Conservation (phyloP, 2,888 invertebrate species). For the Amphipoea oculea region DNA sequence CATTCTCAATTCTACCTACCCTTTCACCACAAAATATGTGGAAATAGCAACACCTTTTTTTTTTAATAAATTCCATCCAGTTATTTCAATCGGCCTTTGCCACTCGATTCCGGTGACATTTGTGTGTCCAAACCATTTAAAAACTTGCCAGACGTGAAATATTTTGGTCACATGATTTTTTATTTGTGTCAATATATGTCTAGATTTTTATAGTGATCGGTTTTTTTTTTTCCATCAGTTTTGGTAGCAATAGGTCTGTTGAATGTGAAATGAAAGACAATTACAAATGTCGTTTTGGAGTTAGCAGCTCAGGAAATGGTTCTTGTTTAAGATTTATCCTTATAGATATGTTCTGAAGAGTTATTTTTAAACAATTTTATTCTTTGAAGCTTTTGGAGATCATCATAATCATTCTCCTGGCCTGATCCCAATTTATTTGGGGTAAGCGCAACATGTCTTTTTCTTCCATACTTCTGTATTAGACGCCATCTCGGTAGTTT, state of each 20-base stretch:
- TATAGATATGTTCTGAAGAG: neutral
- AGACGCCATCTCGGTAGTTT: too few species aligned
- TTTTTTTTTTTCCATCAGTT: neutral
- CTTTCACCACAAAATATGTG: conserved; percentile 22
- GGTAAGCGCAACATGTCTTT: too few species aligned
- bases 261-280: neutral
- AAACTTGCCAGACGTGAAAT: conserved; percentile 42
- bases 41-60: conserved; percentile 22
- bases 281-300: neutral
- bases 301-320: neutral
- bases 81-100: conserved; percentile 49
- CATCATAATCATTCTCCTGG: too few species aligned
- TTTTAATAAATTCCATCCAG: conserved; percentile 36
- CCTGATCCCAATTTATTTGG: too few species aligned
- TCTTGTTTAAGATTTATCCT: neutral
- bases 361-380: neutral
- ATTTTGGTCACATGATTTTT: conserved; percentile 22
- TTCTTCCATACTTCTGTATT: too few species aligned
- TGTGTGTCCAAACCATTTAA: conserved; percentile 12
- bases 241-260: neutral
- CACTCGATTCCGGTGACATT: conserved; percentile 55
- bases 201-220: neutral
- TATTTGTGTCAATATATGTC: neutral
- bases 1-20: neutral
- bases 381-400: neutral